phyloP scores from a whole-genome alignment of 1,140 invertebrate species.

The Neodiprion lecontei region DNA sequence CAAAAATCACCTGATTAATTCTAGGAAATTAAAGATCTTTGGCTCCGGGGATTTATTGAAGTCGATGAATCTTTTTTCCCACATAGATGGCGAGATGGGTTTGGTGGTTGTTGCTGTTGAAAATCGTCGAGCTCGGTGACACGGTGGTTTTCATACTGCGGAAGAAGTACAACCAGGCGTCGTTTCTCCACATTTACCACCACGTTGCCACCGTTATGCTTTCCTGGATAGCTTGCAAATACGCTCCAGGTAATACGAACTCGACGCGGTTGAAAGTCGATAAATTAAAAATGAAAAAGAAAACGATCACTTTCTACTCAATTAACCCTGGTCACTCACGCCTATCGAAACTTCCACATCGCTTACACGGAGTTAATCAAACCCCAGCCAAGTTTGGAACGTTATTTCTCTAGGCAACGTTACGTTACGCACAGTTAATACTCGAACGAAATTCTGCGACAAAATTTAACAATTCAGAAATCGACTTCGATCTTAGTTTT shows the following conservation, averaged over 20 bases:
- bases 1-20: not conserved
- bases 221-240: conserved; percentile 76
- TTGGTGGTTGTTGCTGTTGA: conserved; percentile 62
- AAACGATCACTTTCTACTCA: too few relatives aligned
- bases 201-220: conserved; percentile 70
- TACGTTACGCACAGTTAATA: too few relatives aligned
- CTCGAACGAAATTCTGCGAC: too few relatives aligned
- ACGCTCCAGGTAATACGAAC: conserved; percentile 64
- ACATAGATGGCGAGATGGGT: conserved; percentile 52
- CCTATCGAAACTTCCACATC: too few relatives aligned
- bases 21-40: not conserved
- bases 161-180: conserved; percentile 75
- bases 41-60: not conserved
- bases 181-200: conserved; percentile 78
- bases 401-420: too few relatives aligned
- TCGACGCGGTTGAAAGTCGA: not conserved
- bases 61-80: conserved; percentile 10
- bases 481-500: too few relatives aligned
- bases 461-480: too few relatives aligned
- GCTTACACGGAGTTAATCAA: too few relatives aligned
- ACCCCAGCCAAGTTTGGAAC: too few relatives aligned
- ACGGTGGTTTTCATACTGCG: conserved; percentile 74
- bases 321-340: too few relatives aligned
- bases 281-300: not conserved
- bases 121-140: conserved; percentile 58